Base-by-base conservation (phyloP, 2,797 vertebrate species). In the Spatula clypeata region DNA sequence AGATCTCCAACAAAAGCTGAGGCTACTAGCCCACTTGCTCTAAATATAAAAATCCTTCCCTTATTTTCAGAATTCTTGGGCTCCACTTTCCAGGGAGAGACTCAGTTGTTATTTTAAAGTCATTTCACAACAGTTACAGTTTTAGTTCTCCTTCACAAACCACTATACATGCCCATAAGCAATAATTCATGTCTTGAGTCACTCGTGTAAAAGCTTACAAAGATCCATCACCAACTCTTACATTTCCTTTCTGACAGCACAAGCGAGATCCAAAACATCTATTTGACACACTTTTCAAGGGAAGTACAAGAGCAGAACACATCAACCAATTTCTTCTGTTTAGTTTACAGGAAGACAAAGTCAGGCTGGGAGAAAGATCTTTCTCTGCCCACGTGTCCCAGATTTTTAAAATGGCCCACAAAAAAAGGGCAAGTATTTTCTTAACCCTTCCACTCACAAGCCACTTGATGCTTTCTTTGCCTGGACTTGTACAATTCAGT, bases 221-320 rank as follows among this genome's bases (percentile, higher is more conserved):
- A 87, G 44, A 90, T 61, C 60, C 71, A 82, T 88, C 88, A 74
- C 60, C 79, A 86, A 85, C 86, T 91, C 60, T 16, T 24, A 67
- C 57, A 87, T 91, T 79, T 88, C 57, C 71, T 71, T 85, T 93
- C 80, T 82, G 61, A 44, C 65, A 82, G 61, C 61, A 69, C 89
- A 32, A 89, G 26, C 23, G 61, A 87, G 74, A 91, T 92, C 71
- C 81, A 85, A 96, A 91, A 93, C 64, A 85, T 80, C 67, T 86
- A 88, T 94, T 90, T 79, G 60, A 94, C 90, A 86, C 90, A 85
- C 71, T 95, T 96, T 79, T 86, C 76, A 70, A 87, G 82, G 51
- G 55, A 81, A 64, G 32, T 64, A 79, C 45, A 67, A 62, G 36
- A 11, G 18, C 51, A 86, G 49, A 72, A 55, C 29, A 61, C 23